Percentiles rank a stretch among this genome's conserved stretches.
Evolutionary conservation across 2,113 vertebrate species (phyloP).

Genomic region (Pteruthius melanotis): DNA sequence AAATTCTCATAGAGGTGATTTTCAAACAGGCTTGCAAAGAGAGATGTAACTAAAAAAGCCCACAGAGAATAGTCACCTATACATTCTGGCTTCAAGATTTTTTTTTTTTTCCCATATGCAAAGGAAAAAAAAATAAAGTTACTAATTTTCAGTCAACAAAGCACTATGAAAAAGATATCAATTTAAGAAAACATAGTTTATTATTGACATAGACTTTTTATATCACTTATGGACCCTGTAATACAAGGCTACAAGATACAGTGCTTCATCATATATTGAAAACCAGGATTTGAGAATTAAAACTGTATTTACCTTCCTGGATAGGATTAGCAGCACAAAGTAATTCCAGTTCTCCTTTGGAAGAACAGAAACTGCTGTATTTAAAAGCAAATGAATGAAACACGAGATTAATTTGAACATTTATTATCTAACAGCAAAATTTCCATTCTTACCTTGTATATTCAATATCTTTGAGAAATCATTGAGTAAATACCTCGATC

Average conservation of each 20-base stretch:
- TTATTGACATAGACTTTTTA: not conserved
- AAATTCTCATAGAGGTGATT: not conserved
- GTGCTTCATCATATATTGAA: not conserved
- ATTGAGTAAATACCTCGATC: not conserved
- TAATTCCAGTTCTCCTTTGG: not conserved
- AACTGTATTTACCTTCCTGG: not conserved
- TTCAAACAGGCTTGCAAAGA: not conserved
- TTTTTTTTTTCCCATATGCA: not conserved
- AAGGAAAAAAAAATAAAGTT: not conserved
- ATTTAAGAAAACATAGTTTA: not conserved
- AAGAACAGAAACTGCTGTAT: not conserved
- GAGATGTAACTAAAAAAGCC: accelerated
- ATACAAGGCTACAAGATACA: not conserved
- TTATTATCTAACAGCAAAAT: not conserved
- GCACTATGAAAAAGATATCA: not conserved
- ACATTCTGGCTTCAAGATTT: not conserved
- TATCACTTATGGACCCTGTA: not conserved
- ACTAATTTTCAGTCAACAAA: not conserved
- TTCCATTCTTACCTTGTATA: not conserved
- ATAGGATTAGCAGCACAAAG: not conserved
- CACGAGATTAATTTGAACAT: not conserved
- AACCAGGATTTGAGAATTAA: not conserved
- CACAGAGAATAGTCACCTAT: not conserved
- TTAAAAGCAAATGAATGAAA: not conserved
- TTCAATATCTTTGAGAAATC: not conserved